Evolutionary conservation across 1,140 invertebrate genomes (phyloP), one percentile per base, ranked within the genome.

Genomic region (Cydia strobilella): DNA sequence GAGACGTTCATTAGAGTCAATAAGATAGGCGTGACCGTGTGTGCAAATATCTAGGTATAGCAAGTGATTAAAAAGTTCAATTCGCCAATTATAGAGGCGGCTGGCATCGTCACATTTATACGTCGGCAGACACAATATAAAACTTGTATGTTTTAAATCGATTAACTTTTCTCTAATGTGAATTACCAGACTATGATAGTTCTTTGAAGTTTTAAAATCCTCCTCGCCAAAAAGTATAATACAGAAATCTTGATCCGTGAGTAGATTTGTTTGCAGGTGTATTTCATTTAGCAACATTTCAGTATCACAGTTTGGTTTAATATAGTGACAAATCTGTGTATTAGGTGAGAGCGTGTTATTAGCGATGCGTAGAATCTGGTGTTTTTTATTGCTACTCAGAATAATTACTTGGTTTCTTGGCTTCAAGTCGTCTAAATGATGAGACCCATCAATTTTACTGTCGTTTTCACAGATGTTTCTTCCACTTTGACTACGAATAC

Each of bases 141-240:
- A 9, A 72, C 72, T 75, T 39, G 74, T 75, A 31, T 71, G 23
- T 35, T 59, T 3, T 45, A 75, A 27, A 27, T 45, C 54, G 42
- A n/a, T 23, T n/a, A 75, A 59, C 15, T 48, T 25, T 72, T 75
- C 48, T 54, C 69, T 66, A 27, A 75, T 75, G 18, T 12, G 18
- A 23, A 71, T 15, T 4, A 71, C 39, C 42, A 72, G 45, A 23
- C 27, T 51, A n/a, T 51, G 15, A 20, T 75, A 42, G 35, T 72
- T 35, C 13, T 62, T 69, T 3, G 74, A 69, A 27, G 1, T 13
- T 15, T 35, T 31, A 72, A 75, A 75, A 31, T 75, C 74, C 9
- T 71, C 65, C 54, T 75, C 74, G 7, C 74, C 66, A 25, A 75
- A 72, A 3, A 75, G 23, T 39, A 75, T 72, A 10, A 75, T 31